These are phyloP conservation scores for Meganola albula DNA, from an alignment of 2,888 invertebrate genomes.

Conservation along the genomic window DNA sequence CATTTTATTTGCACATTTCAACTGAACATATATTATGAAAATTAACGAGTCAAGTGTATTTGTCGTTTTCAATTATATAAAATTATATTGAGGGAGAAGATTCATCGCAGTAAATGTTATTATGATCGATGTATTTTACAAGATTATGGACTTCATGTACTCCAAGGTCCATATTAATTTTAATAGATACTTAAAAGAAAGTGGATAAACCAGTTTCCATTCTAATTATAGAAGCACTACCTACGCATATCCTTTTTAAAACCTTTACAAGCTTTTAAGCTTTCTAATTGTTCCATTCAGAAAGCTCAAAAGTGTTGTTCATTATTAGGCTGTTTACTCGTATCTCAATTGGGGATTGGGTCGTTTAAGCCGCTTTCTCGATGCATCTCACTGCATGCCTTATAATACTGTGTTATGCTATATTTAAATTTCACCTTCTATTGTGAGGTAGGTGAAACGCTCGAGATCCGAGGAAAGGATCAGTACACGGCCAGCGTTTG, in stretches of 20 bases:
- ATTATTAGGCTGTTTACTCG: no score
- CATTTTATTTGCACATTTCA: no score
- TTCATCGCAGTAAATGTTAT: no score
- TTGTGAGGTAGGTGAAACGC: conserved; percentile 72
- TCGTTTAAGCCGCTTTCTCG: conserved; percentile 51
- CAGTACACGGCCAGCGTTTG: conserved; percentile 60
- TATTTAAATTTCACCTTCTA: conserved; percentile 78
- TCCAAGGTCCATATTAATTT: no score
- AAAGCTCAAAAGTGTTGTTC: no score
- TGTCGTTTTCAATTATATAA: no score
- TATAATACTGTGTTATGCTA: conserved; percentile 65
- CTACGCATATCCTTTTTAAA: background rate
- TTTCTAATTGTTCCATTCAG: conserved; percentile 13
- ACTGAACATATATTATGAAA: no score
- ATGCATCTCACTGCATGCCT: conserved; percentile 67
- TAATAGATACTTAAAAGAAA: no score
- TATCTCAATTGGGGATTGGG: conserved; percentile 15
- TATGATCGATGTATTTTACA: no score
- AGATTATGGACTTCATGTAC: no score
- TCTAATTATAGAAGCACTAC: background rate
- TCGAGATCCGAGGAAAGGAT: conserved; percentile 66
- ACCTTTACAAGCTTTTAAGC: background rate
- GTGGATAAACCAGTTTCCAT: conserved; percentile 20
- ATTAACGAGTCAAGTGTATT: no score
- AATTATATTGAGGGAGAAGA: no score